These are phyloP conservation scores for Columba livia DNA, from an alignment of 2,113 vertebrate genomes.

Conservation along the genomic window DNA sequence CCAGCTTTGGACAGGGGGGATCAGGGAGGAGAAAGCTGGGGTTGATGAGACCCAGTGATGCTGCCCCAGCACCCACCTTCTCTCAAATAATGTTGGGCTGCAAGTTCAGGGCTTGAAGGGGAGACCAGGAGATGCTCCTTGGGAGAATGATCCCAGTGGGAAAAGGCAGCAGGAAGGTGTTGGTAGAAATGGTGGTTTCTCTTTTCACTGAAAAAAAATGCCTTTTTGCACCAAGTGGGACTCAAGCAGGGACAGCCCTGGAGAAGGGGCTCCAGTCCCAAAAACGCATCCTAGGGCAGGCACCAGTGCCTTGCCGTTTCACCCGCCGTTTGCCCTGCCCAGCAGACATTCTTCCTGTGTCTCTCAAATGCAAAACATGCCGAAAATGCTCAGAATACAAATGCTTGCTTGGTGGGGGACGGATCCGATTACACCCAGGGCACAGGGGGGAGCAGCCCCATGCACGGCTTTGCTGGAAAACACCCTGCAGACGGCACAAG, in stretches of 20 bases:
- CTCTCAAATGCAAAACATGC: conserved; percentile 18
- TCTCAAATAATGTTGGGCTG: rapidly evolving
- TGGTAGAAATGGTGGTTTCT: rapidly evolving
- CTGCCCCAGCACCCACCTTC: not conserved
- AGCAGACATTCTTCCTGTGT: not conserved
- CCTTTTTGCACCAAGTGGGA: not conserved
- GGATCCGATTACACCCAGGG: not conserved
- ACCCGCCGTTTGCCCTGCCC: not conserved
- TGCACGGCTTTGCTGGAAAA: not conserved
- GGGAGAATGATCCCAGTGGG: rapidly evolving
- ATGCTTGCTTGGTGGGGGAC: rapidly evolving
- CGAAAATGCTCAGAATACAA: conserved; percentile 5
- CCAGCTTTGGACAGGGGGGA: not conserved
- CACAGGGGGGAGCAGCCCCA: not conserved
- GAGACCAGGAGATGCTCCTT: not conserved
- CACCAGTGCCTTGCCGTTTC: not conserved
- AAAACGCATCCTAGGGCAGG: rapidly evolving
- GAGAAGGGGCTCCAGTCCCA: not conserved
- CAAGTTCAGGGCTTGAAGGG: rapidly evolving
- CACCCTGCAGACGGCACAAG: not conserved
- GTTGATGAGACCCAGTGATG: not conserved
- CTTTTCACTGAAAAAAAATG: not conserved
- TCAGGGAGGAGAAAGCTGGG: not conserved
- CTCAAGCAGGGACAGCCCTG: not conserved
- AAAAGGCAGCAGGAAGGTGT: rapidly evolving